Base-by-base conservation (phyloP, 23 tunicate genomes). In the Corella eumyota region DNA sequence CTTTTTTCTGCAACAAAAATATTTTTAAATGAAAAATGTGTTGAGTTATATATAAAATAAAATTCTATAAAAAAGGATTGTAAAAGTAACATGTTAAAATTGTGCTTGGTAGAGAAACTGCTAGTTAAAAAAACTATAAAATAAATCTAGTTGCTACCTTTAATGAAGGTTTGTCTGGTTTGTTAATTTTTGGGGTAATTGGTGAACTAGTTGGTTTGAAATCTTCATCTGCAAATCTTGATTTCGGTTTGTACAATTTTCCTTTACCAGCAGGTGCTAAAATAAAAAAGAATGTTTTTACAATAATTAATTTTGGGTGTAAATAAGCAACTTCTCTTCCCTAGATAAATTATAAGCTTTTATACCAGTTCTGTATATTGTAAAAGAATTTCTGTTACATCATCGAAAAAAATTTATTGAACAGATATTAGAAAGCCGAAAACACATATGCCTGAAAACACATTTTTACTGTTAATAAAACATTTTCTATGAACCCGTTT, bases 1-100 rank as follows among this genome's bases (percentile, higher is more conserved):
- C 88, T 57, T 88, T 88, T 88, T 88, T 88, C 96, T 86, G 40
- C n/a, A 78, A 74, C 36, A 37, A 60, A 60, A 11, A 53, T 20
- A 11, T 53, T 60, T 60, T 22, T 25, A 60, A 60, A 30, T 27
- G 6, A 60, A 9, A 29, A 25, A 60, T 6, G 11, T 11, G 15
- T 40, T 40, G 48, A 40, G 15, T 40, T 9, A 9, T 40, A 40
- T 40, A 40, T 40, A 9, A 15, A 11, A 9, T 40, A 40, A 40
- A 40, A 11, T 40, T 9, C 48, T 40, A 40, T 9, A 9, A 40
- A 9, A 40, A 15, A 9, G 48, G 11, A 9, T 40, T 9, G 48
- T 15, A 40, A 40, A 40, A 40, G 48, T 40, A 11, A 11, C 11
- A 15, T 40, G 48, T 40, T 9, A 40, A 40, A 40, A 40, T 40